Base-by-base conservation (phyloP, 1,140 invertebrate species). In the Sweltsa coloradensis region DNA sequence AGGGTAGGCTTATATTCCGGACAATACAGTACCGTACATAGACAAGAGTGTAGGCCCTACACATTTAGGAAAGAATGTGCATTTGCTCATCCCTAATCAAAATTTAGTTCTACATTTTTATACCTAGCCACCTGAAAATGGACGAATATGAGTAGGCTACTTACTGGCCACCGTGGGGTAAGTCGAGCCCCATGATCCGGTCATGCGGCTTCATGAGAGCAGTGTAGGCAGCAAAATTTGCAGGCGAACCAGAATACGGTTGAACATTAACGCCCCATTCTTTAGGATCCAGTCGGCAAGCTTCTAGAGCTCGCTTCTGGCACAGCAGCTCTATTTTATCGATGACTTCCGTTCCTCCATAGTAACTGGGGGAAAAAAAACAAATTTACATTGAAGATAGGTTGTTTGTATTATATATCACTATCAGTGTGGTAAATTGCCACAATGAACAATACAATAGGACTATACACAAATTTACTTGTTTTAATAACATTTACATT, bases 211-310 rank as follows among this genome's bases (percentile, higher is more conserved):
- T 59, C 42, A 71, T 55, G 7, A 71, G 40, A 9, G 60, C 65
- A 21, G 78, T 78, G 57, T 81, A 82, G 9, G 78, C 75, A 26
- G 76, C 78, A 66, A 81, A 78, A 59, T 83, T 81, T 3, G 79
- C 80, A 22, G 78, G 77, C 14, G 72, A 76, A 3, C 79, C 79
- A 27, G 76, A 79, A 44, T 75, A 67, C 3, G 78, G 70, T 58
- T 82, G 79, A 3, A 82, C 79, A 63, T 82, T 83, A 13, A 78
- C 76, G 37, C 76, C 78, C 79, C 79, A 83, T 49, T 75, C 62
- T n/a, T 70, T 66, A 2, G 68, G 61, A 50, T 73, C 65, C 9
- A 80, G 59, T n/a, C 62, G 53, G 59, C 72, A 82, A 3, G 73
- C 68, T 55, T 72, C 62, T 41, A 81, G 56, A 9, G 80, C 79